phyloP scores from a whole-genome alignment of 2,888 invertebrate genomes.

The Drosophila anomalata region DNA sequence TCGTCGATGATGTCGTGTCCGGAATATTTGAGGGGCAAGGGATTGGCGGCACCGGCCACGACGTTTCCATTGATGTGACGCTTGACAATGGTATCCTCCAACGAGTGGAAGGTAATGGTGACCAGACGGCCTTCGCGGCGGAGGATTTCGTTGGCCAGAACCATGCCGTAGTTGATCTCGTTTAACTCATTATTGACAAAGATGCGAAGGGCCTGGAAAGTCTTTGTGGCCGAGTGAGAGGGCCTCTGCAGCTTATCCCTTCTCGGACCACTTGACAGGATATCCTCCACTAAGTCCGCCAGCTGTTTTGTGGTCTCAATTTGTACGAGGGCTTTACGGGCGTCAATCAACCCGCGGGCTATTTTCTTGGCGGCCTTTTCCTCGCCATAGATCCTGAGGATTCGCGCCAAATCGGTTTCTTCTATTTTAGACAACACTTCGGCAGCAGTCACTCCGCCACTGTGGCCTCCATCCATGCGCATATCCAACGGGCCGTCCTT shows the following conservation, averaged over 20 bases:
- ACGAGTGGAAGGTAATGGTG: slow-evolving; percentile 94
- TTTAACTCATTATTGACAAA: slow-evolving; percentile 98
- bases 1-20: slow-evolving; percentile 87
- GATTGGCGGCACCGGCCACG: slow-evolving; percentile 89
- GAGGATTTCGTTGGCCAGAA: slow-evolving; percentile 90
- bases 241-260: slow-evolving; percentile 90
- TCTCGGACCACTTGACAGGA: slow-evolving; percentile 85
- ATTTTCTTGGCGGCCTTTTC: slow-evolving; percentile 94
- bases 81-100: slow-evolving; percentile 97
- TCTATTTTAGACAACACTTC: slow-evolving; percentile 92
- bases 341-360: slow-evolving; percentile 93
- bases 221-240: slow-evolving; percentile 94
- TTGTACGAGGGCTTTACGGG: slow-evolving; percentile 89
- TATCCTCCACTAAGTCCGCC: slow-evolving; percentile 89
- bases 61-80: slow-evolving; percentile 92
- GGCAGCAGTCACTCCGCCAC: slow-evolving; percentile 91
- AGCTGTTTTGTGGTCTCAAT: slow-evolving; percentile 93
- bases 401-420: slow-evolving; percentile 91
- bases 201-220: slow-evolving; percentile 96
- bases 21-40: slow-evolving; percentile 89
- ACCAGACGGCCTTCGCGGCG: slow-evolving; percentile 91
- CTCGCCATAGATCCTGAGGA: slow-evolving; percentile 96
- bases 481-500: slow-evolving; percentile 96
- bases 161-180: slow-evolving; percentile 94
- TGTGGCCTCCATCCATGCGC: slow-evolving; percentile 94